Conservation (phyloP, 1,140 invertebrate species). For the Panagrolaimus sp. region DNA sequence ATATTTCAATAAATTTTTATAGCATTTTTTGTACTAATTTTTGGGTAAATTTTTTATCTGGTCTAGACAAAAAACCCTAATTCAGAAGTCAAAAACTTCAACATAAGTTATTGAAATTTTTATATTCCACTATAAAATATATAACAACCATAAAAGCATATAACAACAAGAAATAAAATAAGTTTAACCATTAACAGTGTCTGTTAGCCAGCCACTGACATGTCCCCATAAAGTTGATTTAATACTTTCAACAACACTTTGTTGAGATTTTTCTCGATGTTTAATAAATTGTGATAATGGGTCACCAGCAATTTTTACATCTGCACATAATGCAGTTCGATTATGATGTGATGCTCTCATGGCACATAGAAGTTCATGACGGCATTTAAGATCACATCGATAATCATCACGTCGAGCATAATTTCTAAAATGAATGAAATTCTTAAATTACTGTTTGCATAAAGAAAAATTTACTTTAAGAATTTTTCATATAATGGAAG, state of each 20-base stretch:
- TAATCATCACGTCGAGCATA: conserved; percentile 22
- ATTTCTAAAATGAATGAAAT: background rate
- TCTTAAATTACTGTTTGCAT: too few relatives aligned
- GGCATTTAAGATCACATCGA: conserved; percentile 25
- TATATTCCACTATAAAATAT: too few relatives aligned
- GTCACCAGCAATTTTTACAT: background rate
- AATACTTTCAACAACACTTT: background rate
- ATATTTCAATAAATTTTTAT: too few relatives aligned
- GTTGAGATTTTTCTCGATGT: background rate
- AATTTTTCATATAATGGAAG: conserved; percentile 20
- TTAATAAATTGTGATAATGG: background rate
- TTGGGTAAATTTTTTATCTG: too few relatives aligned
- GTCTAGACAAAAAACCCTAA: too few relatives aligned
- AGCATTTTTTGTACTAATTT: too few relatives aligned
- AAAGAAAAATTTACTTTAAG: background rate
- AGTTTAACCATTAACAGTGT: too few relatives aligned
- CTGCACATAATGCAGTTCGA: background rate
- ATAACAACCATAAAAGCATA: too few relatives aligned
- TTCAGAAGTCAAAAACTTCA: too few relatives aligned
- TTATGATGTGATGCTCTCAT: conserved; percentile 4
- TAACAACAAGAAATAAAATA: too few relatives aligned
- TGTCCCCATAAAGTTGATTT: background rate
- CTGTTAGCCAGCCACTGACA: background rate
- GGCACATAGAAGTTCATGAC: conserved; percentile 24
- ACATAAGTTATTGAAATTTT: too few relatives aligned